Conservation (phyloP, 2,888 invertebrate genomes). For the Agrotis segetum region DNA sequence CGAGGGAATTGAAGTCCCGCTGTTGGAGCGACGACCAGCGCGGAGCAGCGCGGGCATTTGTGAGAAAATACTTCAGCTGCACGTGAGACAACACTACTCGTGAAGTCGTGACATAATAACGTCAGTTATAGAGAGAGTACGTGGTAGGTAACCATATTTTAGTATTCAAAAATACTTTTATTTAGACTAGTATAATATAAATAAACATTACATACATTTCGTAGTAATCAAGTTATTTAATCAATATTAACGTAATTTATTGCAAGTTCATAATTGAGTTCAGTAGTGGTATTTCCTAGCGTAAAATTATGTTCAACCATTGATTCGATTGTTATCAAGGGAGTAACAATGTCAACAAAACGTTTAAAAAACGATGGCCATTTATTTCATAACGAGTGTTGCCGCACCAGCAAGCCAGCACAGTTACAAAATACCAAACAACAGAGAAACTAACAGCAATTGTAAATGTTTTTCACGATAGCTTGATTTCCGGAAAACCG, state of each 20-base stretch:
- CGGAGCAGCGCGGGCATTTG: conserved; percentile 34
- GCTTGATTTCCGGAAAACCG: conserved; percentile 69
- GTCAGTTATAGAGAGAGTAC: conserved; percentile 1
- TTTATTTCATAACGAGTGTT: conserved; percentile 37
- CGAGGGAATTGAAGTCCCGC: conserved; percentile 61
- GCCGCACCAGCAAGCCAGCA: conserved; percentile 48
- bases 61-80: conserved; percentile 51
- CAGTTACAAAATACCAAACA: conserved; percentile 66
- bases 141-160: neutral
- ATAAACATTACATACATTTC: neutral
- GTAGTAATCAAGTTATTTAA: neutral
- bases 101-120: conserved; percentile 24
- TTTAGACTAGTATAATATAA: neutral
- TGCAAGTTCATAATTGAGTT: neutral
- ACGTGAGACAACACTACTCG: conserved; percentile 30
- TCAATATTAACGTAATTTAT: neutral
- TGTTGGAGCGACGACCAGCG: conserved; percentile 30
- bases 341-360: conserved; percentile 12
- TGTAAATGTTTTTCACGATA: conserved; percentile 70
- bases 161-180: neutral
- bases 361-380: conserved; percentile 16
- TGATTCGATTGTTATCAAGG: conserved; percentile 1
- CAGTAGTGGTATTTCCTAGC: neutral
- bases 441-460: conserved; percentile 67
- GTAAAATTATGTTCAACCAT: neutral